Evolutionary conservation across 2,113 vertebrate species (phyloP).

Genomic region (Craseonycteris thonglongyai): DNA sequence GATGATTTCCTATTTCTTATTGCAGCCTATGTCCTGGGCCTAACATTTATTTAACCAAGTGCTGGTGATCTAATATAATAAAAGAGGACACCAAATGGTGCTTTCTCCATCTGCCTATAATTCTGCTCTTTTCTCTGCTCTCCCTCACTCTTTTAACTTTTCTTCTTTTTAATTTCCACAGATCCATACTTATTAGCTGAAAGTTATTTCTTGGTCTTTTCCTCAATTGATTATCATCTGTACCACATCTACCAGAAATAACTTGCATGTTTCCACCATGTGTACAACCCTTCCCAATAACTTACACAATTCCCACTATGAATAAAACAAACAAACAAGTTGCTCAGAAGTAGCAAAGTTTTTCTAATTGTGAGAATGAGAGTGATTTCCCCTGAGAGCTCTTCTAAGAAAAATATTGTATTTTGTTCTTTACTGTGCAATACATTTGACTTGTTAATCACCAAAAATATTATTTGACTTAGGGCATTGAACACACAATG

Average conservation of each 20-base stretch:
- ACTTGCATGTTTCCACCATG: not conserved
- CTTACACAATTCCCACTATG: not conserved
- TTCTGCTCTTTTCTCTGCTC: not conserved
- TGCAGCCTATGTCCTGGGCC: not conserved
- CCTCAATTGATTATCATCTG: not conserved
- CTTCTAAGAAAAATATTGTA: not conserved
- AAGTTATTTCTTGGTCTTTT: slow-evolving; percentile 7
- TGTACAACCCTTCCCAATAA: not conserved
- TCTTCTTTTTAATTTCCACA: not conserved
- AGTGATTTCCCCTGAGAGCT: not conserved
- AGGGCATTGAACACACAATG: no score
- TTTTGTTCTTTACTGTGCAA: not conserved
- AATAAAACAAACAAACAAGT: not conserved
- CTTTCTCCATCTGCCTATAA: not conserved
- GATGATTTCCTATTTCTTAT: not conserved
- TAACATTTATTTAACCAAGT: not conserved
- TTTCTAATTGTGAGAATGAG: not conserved
- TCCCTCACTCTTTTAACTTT: not conserved
- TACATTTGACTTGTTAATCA: not conserved
- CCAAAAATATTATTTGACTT: not conserved
- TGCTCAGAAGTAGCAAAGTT: not conserved
- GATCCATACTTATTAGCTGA: not conserved
- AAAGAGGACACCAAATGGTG: not conserved
- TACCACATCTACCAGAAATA: not conserved
- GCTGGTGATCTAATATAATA: not conserved